A percentile compares a stretch with the other conserved stretches of the same genome.
Conservation (phyloP, 2,888 invertebrate species). For the Lymantria monacha region DNA sequence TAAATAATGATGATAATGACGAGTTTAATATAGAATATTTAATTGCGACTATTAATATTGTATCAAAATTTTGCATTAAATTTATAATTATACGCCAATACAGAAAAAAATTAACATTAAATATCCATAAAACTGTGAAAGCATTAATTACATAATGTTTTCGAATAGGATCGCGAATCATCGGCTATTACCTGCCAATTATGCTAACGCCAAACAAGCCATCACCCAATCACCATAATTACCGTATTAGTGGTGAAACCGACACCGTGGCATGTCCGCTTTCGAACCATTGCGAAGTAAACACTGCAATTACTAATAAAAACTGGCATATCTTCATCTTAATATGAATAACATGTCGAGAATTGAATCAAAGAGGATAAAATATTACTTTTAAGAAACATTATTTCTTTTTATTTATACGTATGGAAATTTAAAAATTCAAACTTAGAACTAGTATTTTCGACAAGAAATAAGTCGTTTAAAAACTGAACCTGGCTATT, state of each 20-base stretch:
- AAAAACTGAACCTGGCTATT: neutral
- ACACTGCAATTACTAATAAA: conserved; percentile 41
- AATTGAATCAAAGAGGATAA: too few relatives aligned
- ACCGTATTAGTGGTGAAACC: conserved; percentile 30
- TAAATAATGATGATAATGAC: too few relatives aligned
- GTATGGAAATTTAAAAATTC: neutral
- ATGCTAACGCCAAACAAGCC: conserved; percentile 27
- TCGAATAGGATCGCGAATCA: conserved; percentile 26
- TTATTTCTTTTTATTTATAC: neutral
- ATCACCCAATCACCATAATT: conserved; percentile 25
- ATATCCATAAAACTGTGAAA: conserved; percentile 16
- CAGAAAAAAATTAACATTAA: neutral
- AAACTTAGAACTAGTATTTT: neutral
- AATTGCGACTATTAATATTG: too few relatives aligned
- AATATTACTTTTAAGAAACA: neutral
- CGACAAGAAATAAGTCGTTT: neutral
- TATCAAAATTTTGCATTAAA: too few relatives aligned
- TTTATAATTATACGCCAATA: neutral
- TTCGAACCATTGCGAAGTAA: conserved; percentile 43
- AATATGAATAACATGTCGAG: neutral
- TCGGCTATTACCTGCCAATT: conserved; percentile 27
- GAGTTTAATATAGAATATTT: too few relatives aligned
- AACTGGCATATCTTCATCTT: conserved; percentile 1
- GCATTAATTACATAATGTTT: conserved; percentile 22
- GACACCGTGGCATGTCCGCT: conserved; percentile 27